These are phyloP conservation scores for Melospiza georgiana DNA, from an alignment of 2,113 vertebrate genomes.

Conservation along the genomic window DNA sequence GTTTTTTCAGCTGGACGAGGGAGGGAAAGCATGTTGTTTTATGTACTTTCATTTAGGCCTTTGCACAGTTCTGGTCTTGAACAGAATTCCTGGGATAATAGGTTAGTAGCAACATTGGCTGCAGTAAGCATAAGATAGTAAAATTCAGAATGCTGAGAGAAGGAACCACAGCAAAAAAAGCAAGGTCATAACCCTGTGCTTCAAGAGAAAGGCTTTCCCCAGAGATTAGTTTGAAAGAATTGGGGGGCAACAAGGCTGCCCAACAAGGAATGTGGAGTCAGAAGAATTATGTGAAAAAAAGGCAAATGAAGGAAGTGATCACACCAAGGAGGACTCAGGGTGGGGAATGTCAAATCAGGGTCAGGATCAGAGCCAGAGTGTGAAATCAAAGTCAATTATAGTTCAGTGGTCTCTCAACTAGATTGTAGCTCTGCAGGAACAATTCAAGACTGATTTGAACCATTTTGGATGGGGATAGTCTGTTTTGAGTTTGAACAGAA, in stretches of 20 bases:
- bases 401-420: background rate
- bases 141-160: background rate
- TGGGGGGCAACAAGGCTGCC: background rate
- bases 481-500: background rate
- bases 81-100: background rate
- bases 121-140: background rate
- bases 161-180: background rate
- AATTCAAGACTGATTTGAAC: background rate
- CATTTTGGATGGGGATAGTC: background rate
- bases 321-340: background rate
- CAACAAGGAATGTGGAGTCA: background rate
- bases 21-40: background rate
- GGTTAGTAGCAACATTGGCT: background rate
- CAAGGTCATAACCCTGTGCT: background rate
- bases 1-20: background rate
- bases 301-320: background rate
- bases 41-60: background rate
- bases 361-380: background rate
- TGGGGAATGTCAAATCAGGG: background rate
- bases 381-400: background rate
- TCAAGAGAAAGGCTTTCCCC: background rate
- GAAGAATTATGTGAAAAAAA: background rate
- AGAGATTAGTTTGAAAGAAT: background rate
- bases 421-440: background rate
- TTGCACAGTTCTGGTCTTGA: background rate